Conservation (phyloP, 2,113 vertebrate species). For the Ia io region DNA sequence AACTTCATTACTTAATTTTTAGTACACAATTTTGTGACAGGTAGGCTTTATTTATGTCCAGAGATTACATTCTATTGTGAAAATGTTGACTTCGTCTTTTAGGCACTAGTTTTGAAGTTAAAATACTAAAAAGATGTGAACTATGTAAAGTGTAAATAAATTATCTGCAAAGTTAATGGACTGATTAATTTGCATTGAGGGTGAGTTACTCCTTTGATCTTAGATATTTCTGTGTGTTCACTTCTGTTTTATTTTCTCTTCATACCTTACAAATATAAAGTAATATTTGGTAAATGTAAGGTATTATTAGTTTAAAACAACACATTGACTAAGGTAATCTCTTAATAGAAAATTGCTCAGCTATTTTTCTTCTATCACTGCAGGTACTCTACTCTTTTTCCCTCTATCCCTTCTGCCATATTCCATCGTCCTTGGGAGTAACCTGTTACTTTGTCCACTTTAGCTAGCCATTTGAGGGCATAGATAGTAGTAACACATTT, state of each 20-base stretch:
- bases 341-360: background rate
- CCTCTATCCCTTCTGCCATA: background rate
- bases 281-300: background rate
- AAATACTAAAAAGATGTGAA: background rate
- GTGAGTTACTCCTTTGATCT: background rate
- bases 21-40: background rate
- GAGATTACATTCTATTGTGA: background rate
- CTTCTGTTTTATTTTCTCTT: background rate
- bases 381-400: background rate
- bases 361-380: background rate
- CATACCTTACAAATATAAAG: background rate
- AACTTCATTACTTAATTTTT: background rate
- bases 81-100: background rate
- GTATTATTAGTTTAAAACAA: conserved; percentile 12
- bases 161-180: background rate
- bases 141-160: background rate
- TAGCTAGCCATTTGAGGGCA: background rate
- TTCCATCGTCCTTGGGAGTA: background rate
- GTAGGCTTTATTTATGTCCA: background rate
- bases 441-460: background rate
- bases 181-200: background rate
- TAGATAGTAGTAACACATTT: background rate
- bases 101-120: background rate
- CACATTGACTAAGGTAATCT: background rate
- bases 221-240: conserved; percentile 7